Base-by-base conservation (phyloP, 2,797 vertebrate genomes). In the Lacerta agilis region DNA sequence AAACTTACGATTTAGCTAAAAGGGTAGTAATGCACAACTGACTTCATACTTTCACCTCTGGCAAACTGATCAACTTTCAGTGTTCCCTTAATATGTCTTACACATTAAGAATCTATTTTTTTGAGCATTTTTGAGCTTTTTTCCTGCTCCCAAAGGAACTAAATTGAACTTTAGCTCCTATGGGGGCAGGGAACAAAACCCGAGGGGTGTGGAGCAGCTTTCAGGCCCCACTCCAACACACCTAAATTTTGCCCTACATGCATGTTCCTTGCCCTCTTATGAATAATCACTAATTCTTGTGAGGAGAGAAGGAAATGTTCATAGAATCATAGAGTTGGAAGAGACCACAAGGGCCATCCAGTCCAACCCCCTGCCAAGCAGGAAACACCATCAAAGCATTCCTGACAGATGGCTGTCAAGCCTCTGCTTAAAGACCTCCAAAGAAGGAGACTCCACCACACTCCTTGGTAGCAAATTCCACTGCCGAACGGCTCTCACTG, bases 1-100 rank as follows among this genome's bases (percentile, higher is more conserved):
- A 93, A 81, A 82, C 88, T 82, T 86, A 75, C 90, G 93, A 91
- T 90, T 89, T 91, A 92, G 94, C 91, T 82, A 91, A 71, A 64
- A 88, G 93, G 82, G 77, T 82, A 87, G 82, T 87, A 85, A 86
- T 3, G 0, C 72, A 79, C 25, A 78, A 92, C 85, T 90, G 67
- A 64, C 86, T 93, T 90, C 41, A 86, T 69, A 79, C 77, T 36
- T 81, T 41, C 33, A 76, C 67, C 87, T 92, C 82, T 84, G 3
- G 72, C 67, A 61, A 90, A 82, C 17, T 0, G 0, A 36, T 41
- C 86, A 80, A 90, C 79, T 79, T 11, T 29, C 58, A 66, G 23
- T 55, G 20, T 77, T 88, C 87, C 79, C 7, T 83, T 79, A 80
- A 18, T 0, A 29, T 76, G 88, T 8, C 79, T 36, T n/a, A 87